Evolutionary conservation across 2,797 vertebrate species (phyloP).

Genomic region (Sphenodon punctatus): DNA sequence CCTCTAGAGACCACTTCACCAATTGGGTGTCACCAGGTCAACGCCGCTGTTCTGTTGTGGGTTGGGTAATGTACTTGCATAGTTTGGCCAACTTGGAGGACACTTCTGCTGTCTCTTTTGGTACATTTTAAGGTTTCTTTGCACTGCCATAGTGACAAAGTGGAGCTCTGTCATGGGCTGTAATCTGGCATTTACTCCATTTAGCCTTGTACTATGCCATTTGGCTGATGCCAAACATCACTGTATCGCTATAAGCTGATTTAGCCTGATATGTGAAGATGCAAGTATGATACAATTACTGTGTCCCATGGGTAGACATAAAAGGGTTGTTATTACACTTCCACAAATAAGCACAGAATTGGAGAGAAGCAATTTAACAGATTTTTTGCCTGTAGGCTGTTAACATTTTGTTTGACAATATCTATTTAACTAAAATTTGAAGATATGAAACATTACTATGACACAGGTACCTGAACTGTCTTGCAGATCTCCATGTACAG

Average conservation of each 20-base stretch:
- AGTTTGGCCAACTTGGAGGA: background rate
- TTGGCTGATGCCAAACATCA: fast-evolving
- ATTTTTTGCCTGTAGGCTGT: background rate
- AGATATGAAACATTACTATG: background rate
- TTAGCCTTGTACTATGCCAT: background rate
- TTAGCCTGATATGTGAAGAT: background rate
- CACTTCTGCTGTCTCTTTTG: background rate
- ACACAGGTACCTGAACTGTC: fast-evolving
- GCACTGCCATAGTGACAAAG: background rate
- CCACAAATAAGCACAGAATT: background rate
- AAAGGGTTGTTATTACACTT: background rate
- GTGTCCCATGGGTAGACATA: background rate
- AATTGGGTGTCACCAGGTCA: too few species aligned
- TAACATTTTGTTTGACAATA: background rate
- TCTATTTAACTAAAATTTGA: background rate
- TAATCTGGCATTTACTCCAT: background rate
- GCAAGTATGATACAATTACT: background rate
- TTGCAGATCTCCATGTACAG: background rate
- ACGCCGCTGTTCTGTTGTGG: too few species aligned
- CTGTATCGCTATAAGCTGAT: fast-evolving
- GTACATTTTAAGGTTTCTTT: slow-evolving; percentile 15
- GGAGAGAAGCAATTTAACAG: background rate
- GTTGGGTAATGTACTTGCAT: too few species aligned
- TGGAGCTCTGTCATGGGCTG: background rate
- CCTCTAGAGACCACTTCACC: too few species aligned